These are phyloP conservation scores for Alloscopus bannaensis DNA, from an alignment of 2,888 invertebrate genomes.

Conservation along the genomic window DNA sequence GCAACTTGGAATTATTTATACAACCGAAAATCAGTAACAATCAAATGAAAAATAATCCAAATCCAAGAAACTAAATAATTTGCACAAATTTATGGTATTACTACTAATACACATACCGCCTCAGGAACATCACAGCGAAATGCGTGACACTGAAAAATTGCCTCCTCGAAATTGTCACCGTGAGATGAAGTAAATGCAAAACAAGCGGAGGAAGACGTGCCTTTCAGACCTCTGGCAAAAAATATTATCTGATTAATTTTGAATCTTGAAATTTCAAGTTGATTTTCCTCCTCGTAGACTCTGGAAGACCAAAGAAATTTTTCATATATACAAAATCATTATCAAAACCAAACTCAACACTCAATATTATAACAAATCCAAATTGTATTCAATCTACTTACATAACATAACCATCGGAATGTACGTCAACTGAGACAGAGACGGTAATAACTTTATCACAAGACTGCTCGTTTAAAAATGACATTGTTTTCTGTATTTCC, in stretches of 20 bases:
- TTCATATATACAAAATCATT: slow-evolving; percentile 72
- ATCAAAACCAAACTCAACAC: slow-evolving; percentile 46
- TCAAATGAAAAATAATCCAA: too few relatives aligned
- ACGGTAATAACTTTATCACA: slow-evolving; percentile 90
- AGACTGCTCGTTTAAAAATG: slow-evolving; percentile 87
- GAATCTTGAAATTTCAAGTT: slow-evolving; percentile 90
- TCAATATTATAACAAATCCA: neutral
- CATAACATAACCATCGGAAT: slow-evolving; percentile 95
- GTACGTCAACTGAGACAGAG: slow-evolving; percentile 93
- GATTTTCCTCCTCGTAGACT: slow-evolving; percentile 85
- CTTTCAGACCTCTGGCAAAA: slow-evolving; percentile 92
- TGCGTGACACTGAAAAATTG: slow-evolving; percentile 97
- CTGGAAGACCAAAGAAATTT: slow-evolving; percentile 75
- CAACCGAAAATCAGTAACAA: too few relatives aligned
- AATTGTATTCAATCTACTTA: slow-evolving; percentile 78
- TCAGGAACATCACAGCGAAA: slow-evolving; percentile 97
- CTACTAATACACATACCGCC: slow-evolving; percentile 82
- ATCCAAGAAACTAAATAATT: too few relatives aligned
- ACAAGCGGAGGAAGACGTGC: slow-evolving; percentile 91
- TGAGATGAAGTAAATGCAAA: slow-evolving; percentile 99
- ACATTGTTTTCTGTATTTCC: slow-evolving; percentile 95
- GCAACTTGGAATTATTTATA: slow-evolving; percentile 47
- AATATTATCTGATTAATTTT: slow-evolving; percentile 95
- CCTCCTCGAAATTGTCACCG: slow-evolving; percentile 90
- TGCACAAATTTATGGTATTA: neutral